Percentiles rank a stretch among this genome's conserved stretches.
Conservation (phyloP, 2,113 vertebrate species). For the Mesoclemmys tuberculata region DNA sequence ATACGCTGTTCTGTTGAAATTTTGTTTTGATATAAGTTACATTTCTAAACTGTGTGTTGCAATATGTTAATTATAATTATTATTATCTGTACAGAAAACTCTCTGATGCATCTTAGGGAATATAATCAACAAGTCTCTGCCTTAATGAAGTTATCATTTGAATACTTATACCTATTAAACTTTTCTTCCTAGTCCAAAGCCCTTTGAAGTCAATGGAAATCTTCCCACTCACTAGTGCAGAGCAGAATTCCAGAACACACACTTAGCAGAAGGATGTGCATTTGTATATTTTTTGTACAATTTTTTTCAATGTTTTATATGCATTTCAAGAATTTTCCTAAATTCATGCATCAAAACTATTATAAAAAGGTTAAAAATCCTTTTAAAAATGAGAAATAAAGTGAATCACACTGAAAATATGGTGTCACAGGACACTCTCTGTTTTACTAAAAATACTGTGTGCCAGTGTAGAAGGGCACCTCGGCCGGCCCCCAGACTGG, state of each 20-base stretch:
- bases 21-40: neutral
- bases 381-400: neutral
- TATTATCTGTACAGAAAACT: neutral
- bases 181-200: no score
- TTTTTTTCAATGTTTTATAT: neutral
- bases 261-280: neutral
- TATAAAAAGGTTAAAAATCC: neutral
- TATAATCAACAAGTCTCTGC: neutral
- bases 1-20: neutral
- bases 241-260: neutral
- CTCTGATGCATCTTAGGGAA: neutral
- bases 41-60: neutral
- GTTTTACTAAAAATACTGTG: neutral
- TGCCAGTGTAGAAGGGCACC: no score
- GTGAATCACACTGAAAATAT: neutral
- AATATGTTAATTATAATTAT: neutral
- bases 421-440: neutral
- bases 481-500: no score
- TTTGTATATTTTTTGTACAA: neutral
- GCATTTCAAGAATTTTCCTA: neutral
- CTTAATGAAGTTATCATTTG: neutral
- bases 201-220: neutral
- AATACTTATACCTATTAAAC: no score
- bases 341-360: neutral
- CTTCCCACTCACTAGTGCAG: neutral